phyloP scores from a whole-genome alignment of 2,113 vertebrate genomes.

The Menidia beryllina region DNA sequence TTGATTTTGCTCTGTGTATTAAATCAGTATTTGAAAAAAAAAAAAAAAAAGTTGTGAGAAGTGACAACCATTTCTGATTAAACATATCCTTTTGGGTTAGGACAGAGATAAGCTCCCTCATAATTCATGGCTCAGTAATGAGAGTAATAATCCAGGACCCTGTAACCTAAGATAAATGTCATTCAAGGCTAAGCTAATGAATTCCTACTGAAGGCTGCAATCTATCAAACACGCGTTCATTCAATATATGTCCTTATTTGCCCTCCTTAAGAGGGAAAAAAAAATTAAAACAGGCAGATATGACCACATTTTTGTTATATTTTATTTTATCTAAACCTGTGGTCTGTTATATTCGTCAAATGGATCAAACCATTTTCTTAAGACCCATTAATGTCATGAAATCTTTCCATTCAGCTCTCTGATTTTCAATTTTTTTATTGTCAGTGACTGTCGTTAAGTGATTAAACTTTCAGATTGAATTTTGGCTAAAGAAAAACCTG shows the following conservation, averaged over 20 bases:
- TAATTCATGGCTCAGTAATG: slow-evolving; percentile 56
- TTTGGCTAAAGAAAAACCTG: too few species aligned
- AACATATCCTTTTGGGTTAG: slow-evolving; percentile 44
- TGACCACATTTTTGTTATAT: neutral
- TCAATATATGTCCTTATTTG: neutral
- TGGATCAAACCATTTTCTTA: too few species aligned
- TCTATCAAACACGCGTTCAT: neutral
- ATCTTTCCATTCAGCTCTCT: too few species aligned
- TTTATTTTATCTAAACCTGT: too few species aligned
- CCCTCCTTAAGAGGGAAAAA: neutral
- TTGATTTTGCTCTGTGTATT: slow-evolving; percentile 16
- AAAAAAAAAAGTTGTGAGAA: slow-evolving; percentile 32
- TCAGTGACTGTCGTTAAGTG: too few species aligned
- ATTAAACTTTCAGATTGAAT: too few species aligned
- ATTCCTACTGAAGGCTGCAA: slow-evolving; percentile 32
- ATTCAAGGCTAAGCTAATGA: slow-evolving; percentile 47
- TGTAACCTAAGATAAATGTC: slow-evolving; percentile 57
- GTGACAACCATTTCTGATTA: slow-evolving; percentile 48
- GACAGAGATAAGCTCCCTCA: slow-evolving; percentile 48
- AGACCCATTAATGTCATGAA: too few species aligned
- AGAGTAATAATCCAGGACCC: slow-evolving; percentile 60
- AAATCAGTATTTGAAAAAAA: too few species aligned
- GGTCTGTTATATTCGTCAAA: too few species aligned
- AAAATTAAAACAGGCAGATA: slow-evolving; percentile 10
- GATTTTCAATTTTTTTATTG: too few species aligned